Conservation (phyloP, 1,140 invertebrate genomes). For the Pemphigus obesinymphae region DNA sequence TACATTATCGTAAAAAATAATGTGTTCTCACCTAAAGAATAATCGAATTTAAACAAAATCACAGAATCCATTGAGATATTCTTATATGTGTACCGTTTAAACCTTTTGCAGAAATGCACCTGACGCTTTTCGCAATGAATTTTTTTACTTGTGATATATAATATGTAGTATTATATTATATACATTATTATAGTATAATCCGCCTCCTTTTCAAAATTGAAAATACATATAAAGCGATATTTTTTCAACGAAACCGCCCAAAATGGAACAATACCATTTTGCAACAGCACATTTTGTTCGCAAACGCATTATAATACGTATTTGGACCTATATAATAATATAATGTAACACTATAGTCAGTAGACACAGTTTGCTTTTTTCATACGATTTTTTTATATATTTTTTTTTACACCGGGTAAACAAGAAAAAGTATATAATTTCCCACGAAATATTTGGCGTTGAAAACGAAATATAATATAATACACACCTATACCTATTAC, state of each 20-base stretch:
- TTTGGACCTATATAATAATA: background rate
- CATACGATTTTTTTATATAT: background rate
- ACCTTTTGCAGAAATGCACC: background rate
- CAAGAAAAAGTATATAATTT: background rate
- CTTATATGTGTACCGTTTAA: background rate
- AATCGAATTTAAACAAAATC: background rate
- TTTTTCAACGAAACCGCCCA: background rate
- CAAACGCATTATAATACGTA: background rate
- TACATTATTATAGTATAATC: background rate
- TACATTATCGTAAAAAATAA: background rate
- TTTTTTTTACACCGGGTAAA: background rate
- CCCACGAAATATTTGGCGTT: background rate
- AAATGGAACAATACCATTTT: slow-evolving; percentile 7
- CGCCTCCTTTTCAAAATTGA: slow-evolving; percentile 25
- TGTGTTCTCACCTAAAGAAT: background rate
- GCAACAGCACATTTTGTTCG: background rate
- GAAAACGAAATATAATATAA: background rate
- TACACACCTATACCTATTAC: too few relatives aligned
- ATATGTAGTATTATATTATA: background rate
- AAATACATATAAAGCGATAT: background rate
- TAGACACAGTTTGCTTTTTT: background rate
- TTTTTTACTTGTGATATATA: background rate
- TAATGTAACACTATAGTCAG: too few relatives aligned
- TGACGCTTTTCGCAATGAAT: background rate
- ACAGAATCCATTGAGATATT: background rate